phyloP scores from a whole-genome alignment of 2,888 invertebrate genomes.

The Agrotis ipsilon region DNA sequence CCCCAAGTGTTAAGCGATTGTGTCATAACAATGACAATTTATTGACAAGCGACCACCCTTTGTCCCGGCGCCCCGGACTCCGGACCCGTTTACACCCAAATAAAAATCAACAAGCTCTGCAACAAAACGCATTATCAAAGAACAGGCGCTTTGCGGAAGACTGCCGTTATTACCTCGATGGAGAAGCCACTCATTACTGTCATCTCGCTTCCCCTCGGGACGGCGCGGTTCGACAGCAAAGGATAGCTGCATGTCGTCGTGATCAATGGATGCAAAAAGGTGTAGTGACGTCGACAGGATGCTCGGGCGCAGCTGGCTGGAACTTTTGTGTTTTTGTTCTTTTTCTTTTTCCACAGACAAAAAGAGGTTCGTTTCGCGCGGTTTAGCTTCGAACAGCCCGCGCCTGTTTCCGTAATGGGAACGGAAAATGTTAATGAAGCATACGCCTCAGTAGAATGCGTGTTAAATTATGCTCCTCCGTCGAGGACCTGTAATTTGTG shows the following conservation, averaged over 20 bases:
- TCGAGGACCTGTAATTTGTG: conserved; percentile 76
- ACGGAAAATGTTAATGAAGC: conserved; percentile 88
- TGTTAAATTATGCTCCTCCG: conserved; percentile 77
- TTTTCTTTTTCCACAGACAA: conserved; percentile 78
- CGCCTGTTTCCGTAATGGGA: conserved; percentile 86
- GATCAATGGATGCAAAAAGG: conserved; percentile 86
- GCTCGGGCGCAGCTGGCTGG: conserved; percentile 90
- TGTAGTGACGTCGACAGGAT: conserved; percentile 89
- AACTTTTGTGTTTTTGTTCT: conserved; percentile 85
- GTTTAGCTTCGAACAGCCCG: conserved; percentile 81
- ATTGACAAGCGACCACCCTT: conserved; percentile 79
- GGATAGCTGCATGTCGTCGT: conserved; percentile 77
- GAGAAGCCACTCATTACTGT: conserved; percentile 71
- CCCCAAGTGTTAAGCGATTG: conserved; percentile 71
- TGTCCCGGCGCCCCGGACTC: conserved; percentile 71
- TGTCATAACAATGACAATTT: conserved; percentile 84
- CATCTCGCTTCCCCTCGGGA: conserved; percentile 75
- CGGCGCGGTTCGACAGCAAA: conserved; percentile 66
- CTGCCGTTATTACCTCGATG: conserved; percentile 83
- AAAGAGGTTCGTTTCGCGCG: conserved; percentile 88
- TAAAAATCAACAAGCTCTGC: conserved; percentile 78
- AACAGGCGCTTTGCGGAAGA: conserved; percentile 84
- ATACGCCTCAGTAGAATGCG: conserved; percentile 77
- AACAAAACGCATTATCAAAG: conserved; percentile 82
- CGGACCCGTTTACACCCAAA: conserved; percentile 74